A percentile compares a stretch with the other conserved stretches of the same genome.
Evolutionary conservation across 1,140 invertebrate species (phyloP).

Genomic region (Drosophila parvula): DNA sequence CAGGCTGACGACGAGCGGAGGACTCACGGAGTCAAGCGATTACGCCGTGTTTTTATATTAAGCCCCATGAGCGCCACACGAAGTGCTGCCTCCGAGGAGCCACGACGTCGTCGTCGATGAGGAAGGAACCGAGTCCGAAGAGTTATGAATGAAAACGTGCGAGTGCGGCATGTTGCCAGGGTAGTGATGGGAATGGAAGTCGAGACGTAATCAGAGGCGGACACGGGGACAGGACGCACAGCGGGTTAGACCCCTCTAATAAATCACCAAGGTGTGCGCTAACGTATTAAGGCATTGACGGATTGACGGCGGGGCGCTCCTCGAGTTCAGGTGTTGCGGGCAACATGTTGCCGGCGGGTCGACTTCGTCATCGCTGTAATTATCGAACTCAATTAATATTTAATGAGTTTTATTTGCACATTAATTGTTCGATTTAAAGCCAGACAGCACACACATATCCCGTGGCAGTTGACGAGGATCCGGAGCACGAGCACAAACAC

Average conservation of each 20-base stretch:
- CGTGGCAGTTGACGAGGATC: conserved; percentile 11
- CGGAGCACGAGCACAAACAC: not conserved
- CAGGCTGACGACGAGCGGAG: conserved; percentile 81
- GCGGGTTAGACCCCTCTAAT: conserved; percentile 17
- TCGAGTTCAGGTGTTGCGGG: conserved; percentile 42
- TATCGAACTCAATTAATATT: conserved; percentile 80
- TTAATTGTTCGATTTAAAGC: conserved; percentile 69
- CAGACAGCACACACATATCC: conserved; percentile 1
- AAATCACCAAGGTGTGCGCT: conserved; percentile 37
- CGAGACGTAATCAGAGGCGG: conserved; percentile 19
- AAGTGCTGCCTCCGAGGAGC: conserved; percentile 35
- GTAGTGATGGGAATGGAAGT: conserved; percentile 6
- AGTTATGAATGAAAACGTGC: conserved; percentile 77
- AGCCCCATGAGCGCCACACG: conserved; percentile 47
- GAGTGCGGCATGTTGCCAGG: conserved; percentile 26
- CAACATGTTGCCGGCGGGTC: conserved; percentile 36
- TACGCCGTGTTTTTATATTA: conserved; percentile 80
- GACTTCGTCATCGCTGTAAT: conserved; percentile 40
- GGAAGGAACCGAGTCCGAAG: conserved; percentile 41
- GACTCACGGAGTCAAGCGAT: conserved; percentile 71
- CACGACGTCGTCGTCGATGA: conserved; percentile 22
- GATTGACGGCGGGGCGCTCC: conserved; percentile 20
- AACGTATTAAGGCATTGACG: conserved; percentile 28
- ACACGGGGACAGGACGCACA: conserved; percentile 1
- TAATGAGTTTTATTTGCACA: conserved; percentile 76